Evolutionary conservation across 1,140 invertebrate species (phyloP), one percentile per base, ranked within the genome.

Genomic region (Cyphomyrmex costatus): DNA sequence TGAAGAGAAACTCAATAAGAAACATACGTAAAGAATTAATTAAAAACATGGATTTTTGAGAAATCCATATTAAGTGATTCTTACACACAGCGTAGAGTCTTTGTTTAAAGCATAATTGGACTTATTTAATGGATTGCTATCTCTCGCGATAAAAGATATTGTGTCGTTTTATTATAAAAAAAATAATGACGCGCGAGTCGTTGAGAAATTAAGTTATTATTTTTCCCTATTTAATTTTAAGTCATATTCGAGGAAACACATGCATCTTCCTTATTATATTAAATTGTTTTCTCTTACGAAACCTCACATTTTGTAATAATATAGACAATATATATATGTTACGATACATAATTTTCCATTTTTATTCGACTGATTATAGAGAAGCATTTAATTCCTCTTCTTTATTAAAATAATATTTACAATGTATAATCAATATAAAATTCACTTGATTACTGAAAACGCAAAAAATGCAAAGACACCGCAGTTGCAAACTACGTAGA

Each of bases 21-120:
- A 73, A 33, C 4, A 14, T 21, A 73, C 16, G n/a, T 56, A 16
- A 49, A 36, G n/a, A n/a, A 73, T 73, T 83, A 83, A 83, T 83
- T 83, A 83, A 83, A 73, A 83, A 83, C 73, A 46, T 74, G 79
- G 42, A 24, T 36, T 73, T 21, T 83, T 14, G 14, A 74, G 33
- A 74, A 83, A 14, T 36, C n/a, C n/a, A 5, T 24, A 19, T 53
- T 73, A n/a, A 60, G 24, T 73, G 36, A 4, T 30, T 0, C 8
- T 73, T 73, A 60, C 21, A 58, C n/a, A 36, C 36, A n/a, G 60
- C 14, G 5, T 24, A 61, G 24, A 30, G 14, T 73, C n/a, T 6
- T 33, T 19, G 8, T 73, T 58, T 49, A 61, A 49, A 10, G 3
- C n/a, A 46, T 74, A 71, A 82, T 49, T 58, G 24, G 7, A 27